Evolutionary conservation across 2,113 vertebrate species (phyloP), one percentile per base, ranked within the genome.

Genomic region (Ploceus nigricollis): DNA sequence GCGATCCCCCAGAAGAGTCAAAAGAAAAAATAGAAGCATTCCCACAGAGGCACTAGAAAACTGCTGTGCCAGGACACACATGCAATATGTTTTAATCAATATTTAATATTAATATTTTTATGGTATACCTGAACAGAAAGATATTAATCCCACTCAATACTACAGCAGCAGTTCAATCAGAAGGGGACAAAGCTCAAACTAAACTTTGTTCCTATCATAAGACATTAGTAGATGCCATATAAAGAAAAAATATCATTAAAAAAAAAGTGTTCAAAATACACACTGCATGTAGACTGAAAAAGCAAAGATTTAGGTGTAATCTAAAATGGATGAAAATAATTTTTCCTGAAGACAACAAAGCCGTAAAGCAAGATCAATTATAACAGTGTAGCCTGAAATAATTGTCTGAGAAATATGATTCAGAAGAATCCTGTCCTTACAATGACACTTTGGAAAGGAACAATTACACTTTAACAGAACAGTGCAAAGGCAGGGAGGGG

Each of bases 51-150:
- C 27, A 60, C 20, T 39, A 35, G 33, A 51, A 84, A 94, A 44
- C 13, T 89, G 60, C 77, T 45, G 47, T 71, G 44, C 53, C 16
- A 60, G 57, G 35, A 71, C 12, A 64, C 8, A 50, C 6, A 28
- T 0, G 0, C 9, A 51, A 23, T 27, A 65, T 27, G 7, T 33
- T 82, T 79, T 79, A 50, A 90, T 90, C 33, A 60, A 64, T 76
- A 68, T 51, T 92, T 79, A 87, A 72, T 72, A 54, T 60, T 60
- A 66, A 64, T 27, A 53, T 39, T 88, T 85, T 58, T 10, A 82
- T 23, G 11, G 30, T 50, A 40, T 68, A 71, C 28, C 58, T 68
- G 51, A 82, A 44, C 45, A 50, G 42, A 71, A 27, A 82, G 28
- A 48, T 19, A 51, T 24, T 27, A 78, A 87, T 71, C 2, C 6